These are phyloP conservation scores for Bergia sp. DNA, from an alignment of 92 coral and sea anemone genomes.

Conservation along the genomic window DNA sequence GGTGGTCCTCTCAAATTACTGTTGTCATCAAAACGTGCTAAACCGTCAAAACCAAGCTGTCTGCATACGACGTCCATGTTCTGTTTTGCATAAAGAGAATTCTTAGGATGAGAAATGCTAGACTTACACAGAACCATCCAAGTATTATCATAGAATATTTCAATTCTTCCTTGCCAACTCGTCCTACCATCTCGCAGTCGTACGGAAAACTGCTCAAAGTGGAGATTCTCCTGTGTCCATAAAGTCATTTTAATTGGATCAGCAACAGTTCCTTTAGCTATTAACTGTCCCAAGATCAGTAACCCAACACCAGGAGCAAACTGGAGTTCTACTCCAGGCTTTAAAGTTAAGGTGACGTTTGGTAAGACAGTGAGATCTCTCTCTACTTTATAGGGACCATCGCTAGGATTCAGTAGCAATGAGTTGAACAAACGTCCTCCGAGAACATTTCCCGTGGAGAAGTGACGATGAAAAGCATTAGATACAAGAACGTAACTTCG, in stretches of 20 bases:
- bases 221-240: not conserved
- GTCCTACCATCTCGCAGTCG: not conserved
- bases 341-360: no score
- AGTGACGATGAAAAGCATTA: not conserved
- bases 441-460: not conserved
- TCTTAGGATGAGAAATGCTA: not conserved
- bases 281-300: slow-evolving; percentile 43
- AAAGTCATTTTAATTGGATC: not conserved
- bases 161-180: not conserved
- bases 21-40: not conserved
- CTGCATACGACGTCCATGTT: not conserved
- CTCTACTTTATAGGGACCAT: slow-evolving; percentile 17
- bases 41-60: slow-evolving; percentile 12
- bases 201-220: not conserved
- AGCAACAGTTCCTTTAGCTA: slow-evolving; percentile 15
- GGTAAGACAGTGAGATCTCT: slow-evolving; percentile 39
- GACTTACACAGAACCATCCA: not conserved
- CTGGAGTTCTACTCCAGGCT: slow-evolving; percentile 45
- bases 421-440: slow-evolving; percentile 38
- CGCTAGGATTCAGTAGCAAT: slow-evolving; percentile 6
- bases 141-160: not conserved
- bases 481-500: not conserved
- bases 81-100: not conserved
- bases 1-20: not conserved
- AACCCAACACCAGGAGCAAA: slow-evolving; percentile 42